Evolutionary conservation across 2,888 invertebrate species (phyloP).

Genomic region (Cyrtodaria siliqua): DNA sequence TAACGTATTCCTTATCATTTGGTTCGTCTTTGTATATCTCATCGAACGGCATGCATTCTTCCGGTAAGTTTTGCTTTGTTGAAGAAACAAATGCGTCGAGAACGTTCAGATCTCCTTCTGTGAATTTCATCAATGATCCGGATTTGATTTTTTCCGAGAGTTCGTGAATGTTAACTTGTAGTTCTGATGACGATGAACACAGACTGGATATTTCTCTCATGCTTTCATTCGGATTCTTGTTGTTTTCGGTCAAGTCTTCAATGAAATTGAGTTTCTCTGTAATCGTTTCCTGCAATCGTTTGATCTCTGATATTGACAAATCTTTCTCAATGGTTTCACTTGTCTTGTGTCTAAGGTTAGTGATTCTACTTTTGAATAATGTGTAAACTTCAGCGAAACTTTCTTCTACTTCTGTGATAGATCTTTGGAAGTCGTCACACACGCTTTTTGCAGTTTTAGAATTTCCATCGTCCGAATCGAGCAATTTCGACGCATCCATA

Average conservation of each 20-base stretch:
- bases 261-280: conserved; percentile 26
- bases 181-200: conserved; percentile 43
- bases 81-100: conserved; percentile 48
- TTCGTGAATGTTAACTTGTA: conserved; percentile 46
- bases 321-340: conserved; percentile 35
- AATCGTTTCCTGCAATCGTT: conserved; percentile 26
- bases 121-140: conserved; percentile 40
- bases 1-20: conserved; percentile 47
- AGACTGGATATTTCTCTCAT: conserved; percentile 37
- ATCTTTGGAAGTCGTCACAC: conserved; percentile 41
- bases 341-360: conserved; percentile 38
- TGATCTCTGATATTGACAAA: conserved; percentile 17
- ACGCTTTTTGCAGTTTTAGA: conserved; percentile 33
- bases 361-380: conserved; percentile 33
- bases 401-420: conserved; percentile 49
- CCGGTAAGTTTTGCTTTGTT: conserved; percentile 32
- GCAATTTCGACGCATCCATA: conserved; percentile 32
- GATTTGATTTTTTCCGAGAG: conserved; percentile 39
- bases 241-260: conserved; percentile 1
- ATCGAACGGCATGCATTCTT: conserved; percentile 31
- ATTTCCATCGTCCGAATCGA: conserved; percentile 11
- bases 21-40: conserved; percentile 25
- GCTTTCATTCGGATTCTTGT: conserved; percentile 39
- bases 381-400: conserved; percentile 37
- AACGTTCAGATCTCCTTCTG: conserved; percentile 35